Evolutionary conservation across 2,888 invertebrate species (phyloP), one percentile per base, ranked within the genome.

Genomic region (Cristatella mucedo): DNA sequence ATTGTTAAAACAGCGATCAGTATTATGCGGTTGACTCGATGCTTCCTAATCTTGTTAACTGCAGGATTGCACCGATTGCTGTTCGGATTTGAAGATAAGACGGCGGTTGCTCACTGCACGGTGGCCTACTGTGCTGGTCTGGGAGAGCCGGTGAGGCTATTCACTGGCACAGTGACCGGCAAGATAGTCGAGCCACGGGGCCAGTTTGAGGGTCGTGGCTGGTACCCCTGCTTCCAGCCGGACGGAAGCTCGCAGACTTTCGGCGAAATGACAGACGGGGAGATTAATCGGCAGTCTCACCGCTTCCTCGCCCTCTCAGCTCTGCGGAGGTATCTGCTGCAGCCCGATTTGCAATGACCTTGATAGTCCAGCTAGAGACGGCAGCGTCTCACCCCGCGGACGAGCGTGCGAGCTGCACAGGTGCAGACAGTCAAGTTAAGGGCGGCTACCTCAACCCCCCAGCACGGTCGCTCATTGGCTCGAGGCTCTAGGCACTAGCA

Each of bases 151-250:
- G 58, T 87, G 0, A 53, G 76, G 3, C 57, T 89, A 29, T 91
- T 89, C 58, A 76, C 80, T 71, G 91, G 91, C 1, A 70, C 72
- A 52, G 85, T 84, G 0, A 69, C 76, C 45, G 97, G 97, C 1
- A 70, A 63, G 26, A 93, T 97, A 52, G 95, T 97, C 0, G 61
- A 64, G 31, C 93, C 97, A 0, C 71, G 82, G 57, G 93, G 93
- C 2, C 80, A 81, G 56, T 97, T 97, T 70, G 80, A 81, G 56
- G 97, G 97, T 70, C n/a, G n/a, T n/a, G 97, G 97, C 3, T 97
- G 95, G 95, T 97, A 97, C 69, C 81, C 89, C 2, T 78, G 87
- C 52, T 99, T 99, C 56, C 55, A 63, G 43, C 67, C 67, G 2
- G 52, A 57, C 7, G 57, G 55, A 7, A 57, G 47, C 43, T 46